Evolutionary conservation across 2,113 vertebrate species (phyloP).

Genomic region (Cynopterus brachyotis): DNA sequence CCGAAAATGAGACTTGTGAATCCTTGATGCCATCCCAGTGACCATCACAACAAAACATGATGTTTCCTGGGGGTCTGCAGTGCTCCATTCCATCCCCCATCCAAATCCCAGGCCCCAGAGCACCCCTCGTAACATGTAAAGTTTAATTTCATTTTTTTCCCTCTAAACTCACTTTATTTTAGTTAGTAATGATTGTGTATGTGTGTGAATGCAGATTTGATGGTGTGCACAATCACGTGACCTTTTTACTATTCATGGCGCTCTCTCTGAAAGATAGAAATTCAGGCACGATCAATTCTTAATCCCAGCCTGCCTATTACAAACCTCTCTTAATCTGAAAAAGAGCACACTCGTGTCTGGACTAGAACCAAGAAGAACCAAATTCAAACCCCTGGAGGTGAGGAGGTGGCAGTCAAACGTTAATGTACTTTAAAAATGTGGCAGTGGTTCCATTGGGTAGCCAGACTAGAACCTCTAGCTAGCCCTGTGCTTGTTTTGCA

Average conservation of each 20-base stretch:
- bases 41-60: no score
- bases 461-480: background rate
- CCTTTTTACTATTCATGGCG: background rate
- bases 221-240: background rate
- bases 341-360: background rate
- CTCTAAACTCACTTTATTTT: background rate
- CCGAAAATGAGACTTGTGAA: fast-evolving
- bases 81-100: background rate
- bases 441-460: background rate
- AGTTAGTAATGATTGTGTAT: background rate
- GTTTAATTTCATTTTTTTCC: background rate
- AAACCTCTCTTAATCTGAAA: background rate
- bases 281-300: background rate
- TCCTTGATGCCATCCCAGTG: background rate
- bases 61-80: background rate
- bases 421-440: background rate
- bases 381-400: background rate
- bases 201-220: background rate
- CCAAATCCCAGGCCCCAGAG: background rate
- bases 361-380: background rate
- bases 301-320: background rate
- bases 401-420: no score
- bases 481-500: background rate
- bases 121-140: background rate
- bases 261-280: background rate